Conservation (phyloP, 2,888 invertebrate genomes). For the Aplocera efformata region DNA sequence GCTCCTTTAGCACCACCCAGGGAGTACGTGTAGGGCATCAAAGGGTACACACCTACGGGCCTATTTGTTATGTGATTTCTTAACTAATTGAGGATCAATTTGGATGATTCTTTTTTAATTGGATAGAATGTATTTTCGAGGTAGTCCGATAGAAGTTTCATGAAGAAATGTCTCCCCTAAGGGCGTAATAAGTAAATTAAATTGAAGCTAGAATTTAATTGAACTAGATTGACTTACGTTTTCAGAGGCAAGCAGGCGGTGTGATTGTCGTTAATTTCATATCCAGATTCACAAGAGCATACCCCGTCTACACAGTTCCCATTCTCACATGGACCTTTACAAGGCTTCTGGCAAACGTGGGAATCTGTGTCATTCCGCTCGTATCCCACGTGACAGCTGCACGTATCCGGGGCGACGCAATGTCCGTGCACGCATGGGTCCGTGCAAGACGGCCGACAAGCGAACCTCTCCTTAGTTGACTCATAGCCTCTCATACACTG, state of each 20-base stretch:
- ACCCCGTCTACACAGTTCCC: slow-evolving; percentile 42
- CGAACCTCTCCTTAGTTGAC: background rate
- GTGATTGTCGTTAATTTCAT: slow-evolving; percentile 29
- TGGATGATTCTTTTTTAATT: no score
- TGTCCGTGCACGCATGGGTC: slow-evolving; percentile 12
- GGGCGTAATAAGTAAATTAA: no score
- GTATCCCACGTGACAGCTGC: slow-evolving; percentile 20
- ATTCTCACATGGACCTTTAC: slow-evolving; percentile 36
- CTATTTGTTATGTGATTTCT: no score
- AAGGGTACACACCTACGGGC: no score
- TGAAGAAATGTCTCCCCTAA: no score
- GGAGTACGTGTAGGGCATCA: no score
- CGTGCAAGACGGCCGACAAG: slow-evolving; percentile 9
- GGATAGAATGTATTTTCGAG: no score
- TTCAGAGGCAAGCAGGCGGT: slow-evolving; percentile 33
- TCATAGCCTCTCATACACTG: slow-evolving; percentile 14
- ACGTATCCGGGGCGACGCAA: slow-evolving; percentile 15
- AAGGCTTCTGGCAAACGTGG: slow-evolving; percentile 41
- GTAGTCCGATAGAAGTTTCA: no score
- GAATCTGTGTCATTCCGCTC: slow-evolving; percentile 24
- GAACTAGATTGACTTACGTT: slow-evolving; percentile 50
- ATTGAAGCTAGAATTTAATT: no score
- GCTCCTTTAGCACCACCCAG: no score
- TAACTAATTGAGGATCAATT: no score
- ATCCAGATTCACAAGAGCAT: slow-evolving; percentile 42